These are phyloP conservation scores for Microcebus jonahi DNA, from an alignment of 2,113 vertebrate species.

Conservation along the genomic window DNA sequence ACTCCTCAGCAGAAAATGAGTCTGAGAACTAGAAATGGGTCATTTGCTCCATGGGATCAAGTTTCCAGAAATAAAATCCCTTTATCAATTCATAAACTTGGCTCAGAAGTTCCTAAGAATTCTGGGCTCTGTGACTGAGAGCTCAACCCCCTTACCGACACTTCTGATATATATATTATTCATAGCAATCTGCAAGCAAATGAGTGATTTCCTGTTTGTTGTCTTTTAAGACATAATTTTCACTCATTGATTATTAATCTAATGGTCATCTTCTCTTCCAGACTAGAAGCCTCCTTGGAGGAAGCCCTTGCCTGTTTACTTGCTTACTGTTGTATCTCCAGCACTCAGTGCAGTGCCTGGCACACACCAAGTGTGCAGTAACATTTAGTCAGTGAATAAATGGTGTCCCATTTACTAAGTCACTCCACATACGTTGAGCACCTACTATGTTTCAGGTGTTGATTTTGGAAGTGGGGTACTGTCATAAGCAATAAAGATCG, in stretches of 20 bases:
- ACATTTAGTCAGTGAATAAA: not conserved
- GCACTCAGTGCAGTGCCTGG: not conserved
- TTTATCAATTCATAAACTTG: not conserved
- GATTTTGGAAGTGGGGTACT: not conserved
- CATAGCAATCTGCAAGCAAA: not conserved
- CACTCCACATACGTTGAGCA: not conserved
- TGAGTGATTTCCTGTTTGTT: not conserved
- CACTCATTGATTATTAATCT: not conserved
- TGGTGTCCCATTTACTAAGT: not conserved
- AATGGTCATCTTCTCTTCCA: not conserved
- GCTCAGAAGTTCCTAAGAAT: not conserved
- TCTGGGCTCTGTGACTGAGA: not conserved
- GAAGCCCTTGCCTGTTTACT: not conserved
- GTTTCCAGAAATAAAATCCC: slow-evolving; percentile 3
- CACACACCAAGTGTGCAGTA: not conserved
- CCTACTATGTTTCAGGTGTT: not conserved
- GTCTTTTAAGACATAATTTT: not conserved
- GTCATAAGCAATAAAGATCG: not conserved
- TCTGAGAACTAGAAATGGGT: not conserved
- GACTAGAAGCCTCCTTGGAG: not conserved
- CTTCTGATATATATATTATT: not conserved
- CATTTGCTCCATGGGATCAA: not conserved
- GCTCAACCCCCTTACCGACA: not conserved
- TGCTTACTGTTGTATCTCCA: not conserved
- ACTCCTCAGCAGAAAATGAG: not conserved